phyloP scores from a whole-genome alignment of 2,113 vertebrate species.

The Chionodraco myersi region DNA sequence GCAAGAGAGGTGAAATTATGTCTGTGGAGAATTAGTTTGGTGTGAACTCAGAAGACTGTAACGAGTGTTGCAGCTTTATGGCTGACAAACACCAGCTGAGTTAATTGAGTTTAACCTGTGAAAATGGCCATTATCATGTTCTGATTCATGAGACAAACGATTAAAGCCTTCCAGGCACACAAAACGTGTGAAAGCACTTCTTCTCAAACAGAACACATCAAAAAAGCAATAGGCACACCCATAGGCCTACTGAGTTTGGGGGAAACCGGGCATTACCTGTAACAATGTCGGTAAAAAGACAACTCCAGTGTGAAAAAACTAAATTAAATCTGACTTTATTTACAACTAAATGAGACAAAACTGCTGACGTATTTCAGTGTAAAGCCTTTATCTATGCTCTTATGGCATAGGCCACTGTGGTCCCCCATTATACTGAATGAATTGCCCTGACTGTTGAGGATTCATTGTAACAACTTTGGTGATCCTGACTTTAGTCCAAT shows the following conservation, averaged over 20 bases:
- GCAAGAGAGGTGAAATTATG: conserved; percentile 30
- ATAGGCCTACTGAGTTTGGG: no score
- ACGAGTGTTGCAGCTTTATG: neutral
- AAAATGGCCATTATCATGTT: neutral
- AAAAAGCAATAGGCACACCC: neutral
- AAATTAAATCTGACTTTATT: no score
- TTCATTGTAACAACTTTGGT: neutral
- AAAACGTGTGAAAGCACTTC: conserved; percentile 10
- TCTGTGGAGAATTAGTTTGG: conserved; percentile 1
- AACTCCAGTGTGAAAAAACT: no score
- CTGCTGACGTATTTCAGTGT: neutral
- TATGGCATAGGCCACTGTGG: neutral
- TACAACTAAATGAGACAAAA: no score
- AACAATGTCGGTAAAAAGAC: no score
- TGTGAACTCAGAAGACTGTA: neutral
- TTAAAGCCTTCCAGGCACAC: neutral
- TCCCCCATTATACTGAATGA: neutral
- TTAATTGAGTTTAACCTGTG: conserved; percentile 19
- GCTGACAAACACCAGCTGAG: conserved; percentile 20
- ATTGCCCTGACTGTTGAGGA: neutral
- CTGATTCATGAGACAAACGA: conserved; percentile 34
- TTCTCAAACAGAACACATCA: conserved; percentile 6
- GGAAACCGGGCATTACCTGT: no score
- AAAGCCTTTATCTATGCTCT: neutral
- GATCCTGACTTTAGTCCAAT: neutral